Percentiles rank a stretch among this genome's conserved stretches.
phyloP scores from a whole-genome alignment of 2,888 invertebrate genomes.

The Sarcophaga variegata region DNA sequence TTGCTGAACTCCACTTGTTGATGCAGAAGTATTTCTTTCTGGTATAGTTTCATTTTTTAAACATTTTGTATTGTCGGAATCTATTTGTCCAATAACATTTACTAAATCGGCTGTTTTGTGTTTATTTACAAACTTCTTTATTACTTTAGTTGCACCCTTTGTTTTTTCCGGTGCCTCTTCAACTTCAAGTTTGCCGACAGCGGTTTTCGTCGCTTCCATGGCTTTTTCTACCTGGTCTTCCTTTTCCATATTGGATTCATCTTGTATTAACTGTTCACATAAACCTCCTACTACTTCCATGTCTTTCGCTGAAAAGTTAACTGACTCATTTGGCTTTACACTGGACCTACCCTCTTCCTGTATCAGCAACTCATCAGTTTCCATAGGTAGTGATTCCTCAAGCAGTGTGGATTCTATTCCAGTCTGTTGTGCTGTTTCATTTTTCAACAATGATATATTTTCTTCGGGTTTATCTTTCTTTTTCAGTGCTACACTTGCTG shows the following conservation, averaged over 20 bases:
- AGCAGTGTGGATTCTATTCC: slow-evolving; percentile 60
- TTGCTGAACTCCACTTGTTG: slow-evolving; percentile 57
- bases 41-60: slow-evolving; percentile 33
- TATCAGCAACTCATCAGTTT: slow-evolving; percentile 75
- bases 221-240: background rate
- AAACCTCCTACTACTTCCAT: slow-evolving; percentile 78
- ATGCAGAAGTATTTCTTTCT: slow-evolving; percentile 3
- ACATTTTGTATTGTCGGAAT: slow-evolving; percentile 47
- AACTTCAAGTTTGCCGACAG: slow-evolving; percentile 57
- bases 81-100: slow-evolving; percentile 78
- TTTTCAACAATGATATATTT: slow-evolving; percentile 74
- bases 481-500: slow-evolving; percentile 83
- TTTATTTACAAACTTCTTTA: slow-evolving; percentile 81
- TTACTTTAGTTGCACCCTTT: slow-evolving; percentile 80
- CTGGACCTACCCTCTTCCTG: slow-evolving; percentile 69
- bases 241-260: slow-evolving; percentile 41
- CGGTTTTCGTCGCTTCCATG: background rate
- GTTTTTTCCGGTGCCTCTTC: slow-evolving; percentile 78
- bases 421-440: slow-evolving; percentile 63
- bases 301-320: slow-evolving; percentile 75
- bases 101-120: slow-evolving; percentile 81
- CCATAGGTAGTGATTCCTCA: slow-evolving; percentile 73
- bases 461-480: slow-evolving; percentile 85
- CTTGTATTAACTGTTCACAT: slow-evolving; percentile 78
- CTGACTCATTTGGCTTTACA: slow-evolving; percentile 46